phyloP scores from a whole-genome alignment of 2,113 vertebrate species.

The Sphaerodactylus townsendi region DNA sequence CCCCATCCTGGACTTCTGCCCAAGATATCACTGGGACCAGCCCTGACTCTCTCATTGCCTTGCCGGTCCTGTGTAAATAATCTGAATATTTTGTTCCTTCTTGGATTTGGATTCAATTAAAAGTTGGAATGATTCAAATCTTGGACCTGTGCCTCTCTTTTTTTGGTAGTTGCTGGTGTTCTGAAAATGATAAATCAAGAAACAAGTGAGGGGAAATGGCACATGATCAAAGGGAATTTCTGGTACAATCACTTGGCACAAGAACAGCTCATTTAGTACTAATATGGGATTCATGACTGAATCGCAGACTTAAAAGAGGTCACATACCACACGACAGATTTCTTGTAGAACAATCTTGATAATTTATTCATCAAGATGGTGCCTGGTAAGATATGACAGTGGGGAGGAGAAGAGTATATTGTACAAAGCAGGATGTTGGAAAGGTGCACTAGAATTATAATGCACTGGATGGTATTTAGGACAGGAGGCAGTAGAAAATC shows the following conservation, averaged over 20 bases:
- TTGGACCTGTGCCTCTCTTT: constrained; percentile 9
- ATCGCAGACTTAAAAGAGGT: constrained; percentile 61
- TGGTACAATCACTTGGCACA: constrained; percentile 36
- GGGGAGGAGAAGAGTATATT: constrained; percentile 35
- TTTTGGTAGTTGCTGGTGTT: constrained; percentile 3
- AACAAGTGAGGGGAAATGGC: constrained; percentile 35
- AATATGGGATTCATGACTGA: constrained; percentile 54
- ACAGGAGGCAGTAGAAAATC: constrained; percentile 24
- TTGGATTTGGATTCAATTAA: constrained; percentile 35
- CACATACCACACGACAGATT: constrained; percentile 57
- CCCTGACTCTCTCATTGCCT: no score
- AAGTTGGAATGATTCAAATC: neutral
- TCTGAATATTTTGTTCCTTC: neutral
- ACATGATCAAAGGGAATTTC: constrained; percentile 40
- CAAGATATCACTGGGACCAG: no score
- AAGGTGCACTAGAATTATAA: constrained; percentile 33
- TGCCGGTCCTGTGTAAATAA: neutral
- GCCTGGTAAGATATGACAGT: constrained; percentile 44
- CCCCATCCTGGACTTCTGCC: no score
- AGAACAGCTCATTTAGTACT: constrained; percentile 44
- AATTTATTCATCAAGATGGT: constrained; percentile 71
- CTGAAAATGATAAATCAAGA: constrained; percentile 45
- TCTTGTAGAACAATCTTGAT: constrained; percentile 67
- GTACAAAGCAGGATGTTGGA: constrained; percentile 17
- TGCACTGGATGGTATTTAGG: constrained; percentile 13